phyloP scores from a whole-genome alignment of 2,113 vertebrate species.

The Microtus richardsoni region DNA sequence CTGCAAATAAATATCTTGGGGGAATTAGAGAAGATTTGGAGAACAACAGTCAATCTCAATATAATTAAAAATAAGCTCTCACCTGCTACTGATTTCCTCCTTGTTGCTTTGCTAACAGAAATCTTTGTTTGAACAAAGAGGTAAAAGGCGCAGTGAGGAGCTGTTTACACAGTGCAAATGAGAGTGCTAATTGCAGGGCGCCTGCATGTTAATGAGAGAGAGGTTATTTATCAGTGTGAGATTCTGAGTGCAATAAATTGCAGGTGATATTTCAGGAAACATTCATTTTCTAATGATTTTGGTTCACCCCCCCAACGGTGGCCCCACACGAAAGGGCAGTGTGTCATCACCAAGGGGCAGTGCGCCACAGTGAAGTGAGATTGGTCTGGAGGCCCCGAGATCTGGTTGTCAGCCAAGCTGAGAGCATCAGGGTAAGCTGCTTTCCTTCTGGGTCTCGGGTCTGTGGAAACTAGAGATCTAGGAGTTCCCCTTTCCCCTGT shows the following conservation, averaged over 20 bases:
- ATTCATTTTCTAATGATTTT: slow-evolving; percentile 83
- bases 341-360: slow-evolving; percentile 60
- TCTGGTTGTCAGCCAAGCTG: background rate
- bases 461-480: background rate
- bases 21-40: slow-evolving; percentile 83
- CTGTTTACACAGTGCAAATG: slow-evolving; percentile 83
- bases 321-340: slow-evolving; percentile 62
- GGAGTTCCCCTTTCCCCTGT: slow-evolving; percentile 12
- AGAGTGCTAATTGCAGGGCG: slow-evolving; percentile 82
- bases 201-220: slow-evolving; percentile 84
- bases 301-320: slow-evolving; percentile 71
- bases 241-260: slow-evolving; percentile 81
- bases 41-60: slow-evolving; percentile 83
- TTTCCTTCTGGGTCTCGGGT: background rate
- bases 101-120: slow-evolving; percentile 83
- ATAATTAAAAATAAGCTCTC: slow-evolving; percentile 85
- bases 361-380: slow-evolving; percentile 50
- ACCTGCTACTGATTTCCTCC: slow-evolving; percentile 84
- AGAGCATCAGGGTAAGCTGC: background rate
- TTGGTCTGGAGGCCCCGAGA: slow-evolving; percentile 27
- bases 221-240: slow-evolving; percentile 84
- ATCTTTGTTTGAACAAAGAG: slow-evolving; percentile 83
- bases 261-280: slow-evolving; percentile 85
- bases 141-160: slow-evolving; percentile 83
- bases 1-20: slow-evolving; percentile 84